A percentile compares a stretch with the other conserved stretches of the same genome.
Evolutionary conservation across 2,797 vertebrate species (phyloP).

Genomic region (Centropyge bicolor): DNA sequence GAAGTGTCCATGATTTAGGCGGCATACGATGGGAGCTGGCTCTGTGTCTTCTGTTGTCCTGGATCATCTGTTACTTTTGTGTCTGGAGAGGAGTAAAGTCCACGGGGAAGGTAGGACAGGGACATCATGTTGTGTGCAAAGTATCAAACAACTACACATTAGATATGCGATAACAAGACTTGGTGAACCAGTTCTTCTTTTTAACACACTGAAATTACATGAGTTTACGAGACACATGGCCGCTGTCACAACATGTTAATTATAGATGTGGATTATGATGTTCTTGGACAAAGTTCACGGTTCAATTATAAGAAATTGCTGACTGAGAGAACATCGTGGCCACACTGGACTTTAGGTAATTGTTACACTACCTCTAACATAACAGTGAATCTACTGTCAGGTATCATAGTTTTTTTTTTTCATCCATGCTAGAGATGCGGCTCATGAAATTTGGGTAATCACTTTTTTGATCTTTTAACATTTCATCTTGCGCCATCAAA

Average conservation of each 20-base stretch:
- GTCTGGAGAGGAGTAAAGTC: slow-evolving; percentile 98
- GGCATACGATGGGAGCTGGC: slow-evolving; percentile 92
- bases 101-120: slow-evolving; percentile 91
- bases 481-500: not conserved
- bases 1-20: slow-evolving; percentile 89
- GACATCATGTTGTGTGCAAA: not conserved
- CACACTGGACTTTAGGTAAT: not conserved
- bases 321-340: not conserved
- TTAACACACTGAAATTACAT: too few relatives aligned
- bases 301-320: not conserved
- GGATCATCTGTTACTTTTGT: slow-evolving; percentile 97
- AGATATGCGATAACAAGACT: not conserved
- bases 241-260: not conserved
- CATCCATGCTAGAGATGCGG: too few relatives aligned
- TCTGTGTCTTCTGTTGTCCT: slow-evolving; percentile 93
- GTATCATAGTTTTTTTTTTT: too few relatives aligned
- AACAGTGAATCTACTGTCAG: not conserved
- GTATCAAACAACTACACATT: not conserved
- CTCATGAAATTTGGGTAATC: too few relatives aligned
- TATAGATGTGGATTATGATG: not conserved
- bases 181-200: too few relatives aligned
- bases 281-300: slow-evolving; percentile 5
- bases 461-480: not conserved
- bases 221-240: not conserved
- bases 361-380: not conserved